These are phyloP conservation scores for Stenoptilia bipunctidactyla DNA, from an alignment of 2,888 invertebrate genomes.

Conservation along the genomic window DNA sequence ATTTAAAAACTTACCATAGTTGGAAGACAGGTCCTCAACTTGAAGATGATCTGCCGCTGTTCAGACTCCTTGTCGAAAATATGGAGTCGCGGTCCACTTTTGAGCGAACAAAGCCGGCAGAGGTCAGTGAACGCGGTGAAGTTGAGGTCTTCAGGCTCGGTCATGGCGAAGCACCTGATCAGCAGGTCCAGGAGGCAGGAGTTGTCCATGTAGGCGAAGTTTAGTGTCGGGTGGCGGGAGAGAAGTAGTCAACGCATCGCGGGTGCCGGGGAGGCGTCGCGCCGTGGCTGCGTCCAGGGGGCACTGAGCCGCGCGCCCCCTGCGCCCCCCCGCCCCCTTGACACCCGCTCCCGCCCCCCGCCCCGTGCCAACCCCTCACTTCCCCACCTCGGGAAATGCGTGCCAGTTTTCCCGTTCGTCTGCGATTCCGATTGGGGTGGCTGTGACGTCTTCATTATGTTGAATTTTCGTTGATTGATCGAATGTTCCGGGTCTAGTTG, in stretches of 20 bases:
- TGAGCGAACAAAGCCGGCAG: slow-evolving; percentile 78
- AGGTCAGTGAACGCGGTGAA: slow-evolving; percentile 77
- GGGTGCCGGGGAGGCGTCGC: slow-evolving; percentile 63
- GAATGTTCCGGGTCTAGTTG: background rate
- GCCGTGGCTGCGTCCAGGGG: slow-evolving; percentile 66
- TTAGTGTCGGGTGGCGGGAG: slow-evolving; percentile 59
- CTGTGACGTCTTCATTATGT: slow-evolving; percentile 2
- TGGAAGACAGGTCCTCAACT: slow-evolving; percentile 77
- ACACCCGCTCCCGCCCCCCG: slow-evolving; percentile 24
- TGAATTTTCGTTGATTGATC: background rate
- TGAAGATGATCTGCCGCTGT: slow-evolving; percentile 77
- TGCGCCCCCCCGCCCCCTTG: slow-evolving; percentile 26
- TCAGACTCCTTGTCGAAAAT: slow-evolving; percentile 81
- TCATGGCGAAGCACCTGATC: slow-evolving; percentile 73
- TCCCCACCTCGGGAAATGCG: slow-evolving; percentile 5
- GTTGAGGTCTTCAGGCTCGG: slow-evolving; percentile 78
- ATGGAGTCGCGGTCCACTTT: slow-evolving; percentile 77
- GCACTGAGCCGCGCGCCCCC: slow-evolving; percentile 40
- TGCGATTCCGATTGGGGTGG: slow-evolving; percentile 4
- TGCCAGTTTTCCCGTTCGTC: slow-evolving; percentile 16
- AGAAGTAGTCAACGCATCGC: slow-evolving; percentile 64
- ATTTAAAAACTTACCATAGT: slow-evolving; percentile 74
- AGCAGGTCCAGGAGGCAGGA: slow-evolving; percentile 72
- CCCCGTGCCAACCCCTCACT: slow-evolving; percentile 24
- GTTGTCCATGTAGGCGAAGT: slow-evolving; percentile 70